Percentiles rank a stretch among this genome's conserved stretches.
Conservation (phyloP, 2,888 invertebrate genomes). For the Ecliptopera silaceata region DNA sequence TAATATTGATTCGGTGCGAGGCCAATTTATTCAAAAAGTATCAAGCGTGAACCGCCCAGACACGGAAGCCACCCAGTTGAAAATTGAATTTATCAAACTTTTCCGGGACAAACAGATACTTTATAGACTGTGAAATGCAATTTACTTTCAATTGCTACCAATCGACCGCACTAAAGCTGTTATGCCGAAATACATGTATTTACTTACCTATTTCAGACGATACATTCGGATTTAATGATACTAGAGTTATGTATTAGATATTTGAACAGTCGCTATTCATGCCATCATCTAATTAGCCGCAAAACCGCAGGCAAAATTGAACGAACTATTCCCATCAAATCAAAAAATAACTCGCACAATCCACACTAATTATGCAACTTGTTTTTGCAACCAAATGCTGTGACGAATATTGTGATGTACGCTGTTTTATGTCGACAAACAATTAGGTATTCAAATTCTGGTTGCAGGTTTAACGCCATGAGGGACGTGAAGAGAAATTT, state of each 20-base stretch:
- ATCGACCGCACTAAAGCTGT: conserved; percentile 44
- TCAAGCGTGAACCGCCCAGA: conserved; percentile 73
- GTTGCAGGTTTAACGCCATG: too few species aligned
- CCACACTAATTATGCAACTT: background rate
- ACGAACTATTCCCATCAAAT: background rate
- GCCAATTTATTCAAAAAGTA: conserved; percentile 79
- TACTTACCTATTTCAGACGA: conserved; percentile 14
- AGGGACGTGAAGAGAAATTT: too few species aligned
- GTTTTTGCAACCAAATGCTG: background rate
- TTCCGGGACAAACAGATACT: conserved; percentile 76
- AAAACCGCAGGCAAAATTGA: conserved; percentile 1
- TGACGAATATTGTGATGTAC: background rate
- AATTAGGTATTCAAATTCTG: background rate
- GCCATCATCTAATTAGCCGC: conserved; percentile 4
- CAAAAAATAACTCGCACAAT: background rate
- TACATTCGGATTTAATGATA: background rate
- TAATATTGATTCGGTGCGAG: conserved; percentile 66
- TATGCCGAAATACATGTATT: conserved; percentile 17
- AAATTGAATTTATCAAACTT: conserved; percentile 81
- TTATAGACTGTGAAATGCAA: conserved; percentile 79
- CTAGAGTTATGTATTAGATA: background rate
- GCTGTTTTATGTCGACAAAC: background rate
- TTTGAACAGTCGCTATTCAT: conserved; percentile 2
- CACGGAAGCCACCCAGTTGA: conserved; percentile 72
- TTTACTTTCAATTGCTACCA: conserved; percentile 73